Evolutionary conservation across 2,113 vertebrate genomes (phyloP).

Genomic region (Stegastes partitus): DNA sequence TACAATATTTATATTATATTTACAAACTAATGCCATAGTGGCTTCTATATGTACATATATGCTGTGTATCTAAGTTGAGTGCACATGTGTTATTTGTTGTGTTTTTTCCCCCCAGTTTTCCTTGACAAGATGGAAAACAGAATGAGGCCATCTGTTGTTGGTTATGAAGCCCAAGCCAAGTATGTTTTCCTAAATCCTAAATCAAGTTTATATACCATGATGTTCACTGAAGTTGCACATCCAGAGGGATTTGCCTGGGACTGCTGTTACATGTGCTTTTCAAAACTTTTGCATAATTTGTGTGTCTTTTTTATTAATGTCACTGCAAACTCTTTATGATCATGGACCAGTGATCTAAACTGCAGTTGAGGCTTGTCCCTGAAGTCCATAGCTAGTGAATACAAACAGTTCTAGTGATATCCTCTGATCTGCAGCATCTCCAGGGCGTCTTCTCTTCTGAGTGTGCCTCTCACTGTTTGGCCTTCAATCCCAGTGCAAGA

Average conservation of each 20-base stretch:
- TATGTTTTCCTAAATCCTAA: conserved; percentile 30
- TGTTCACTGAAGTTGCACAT: conserved; percentile 18
- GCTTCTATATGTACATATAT: conserved; percentile 10
- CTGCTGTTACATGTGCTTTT: conserved; percentile 20
- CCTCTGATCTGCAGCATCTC: conserved; percentile 29
- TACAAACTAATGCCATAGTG: conserved; percentile 28
- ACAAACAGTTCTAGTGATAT: conserved; percentile 35
- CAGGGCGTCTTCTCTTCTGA: conserved; percentile 4
- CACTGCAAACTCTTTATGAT: conserved; percentile 8
- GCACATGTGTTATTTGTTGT: conserved; percentile 1
- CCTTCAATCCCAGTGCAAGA: not conserved
- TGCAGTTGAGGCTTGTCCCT: conserved; percentile 29
- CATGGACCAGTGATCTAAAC: conserved; percentile 4
- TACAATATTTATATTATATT: conserved; percentile 56
- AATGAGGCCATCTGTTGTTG: conserved; percentile 72
- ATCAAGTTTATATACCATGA: conserved; percentile 32
- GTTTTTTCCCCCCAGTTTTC: conserved; percentile 32
- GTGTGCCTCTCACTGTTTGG: too few relatives aligned
- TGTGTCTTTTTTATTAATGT: conserved; percentile 14
- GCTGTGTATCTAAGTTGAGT: not conserved
- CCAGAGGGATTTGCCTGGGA: conserved; percentile 5
- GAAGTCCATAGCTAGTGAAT: conserved; percentile 25
- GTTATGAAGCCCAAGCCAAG: conserved; percentile 49
- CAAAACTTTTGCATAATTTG: conserved; percentile 7
- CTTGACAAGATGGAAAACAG: conserved; percentile 57